Conservation (phyloP, 2,113 vertebrate species). For the Lophius piscatorius region DNA sequence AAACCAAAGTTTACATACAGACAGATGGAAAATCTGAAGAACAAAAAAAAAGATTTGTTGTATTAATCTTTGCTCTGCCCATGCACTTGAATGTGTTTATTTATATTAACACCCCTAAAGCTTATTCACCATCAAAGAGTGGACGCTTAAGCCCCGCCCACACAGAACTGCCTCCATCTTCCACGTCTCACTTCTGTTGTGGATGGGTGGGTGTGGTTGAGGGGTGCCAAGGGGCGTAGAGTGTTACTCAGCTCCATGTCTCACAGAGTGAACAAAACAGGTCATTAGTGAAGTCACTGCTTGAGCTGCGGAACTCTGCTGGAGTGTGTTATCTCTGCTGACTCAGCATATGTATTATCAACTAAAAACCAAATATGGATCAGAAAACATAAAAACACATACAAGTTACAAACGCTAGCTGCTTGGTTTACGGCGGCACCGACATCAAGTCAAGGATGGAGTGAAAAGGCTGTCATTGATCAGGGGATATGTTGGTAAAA, state of each 20-base stretch:
- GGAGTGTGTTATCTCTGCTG: conserved; percentile 27
- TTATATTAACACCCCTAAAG: conserved; percentile 16
- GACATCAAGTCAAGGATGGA: too few relatives aligned
- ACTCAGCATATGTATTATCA: conserved; percentile 17
- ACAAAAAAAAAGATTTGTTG: too few relatives aligned
- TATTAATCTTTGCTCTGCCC: neutral
- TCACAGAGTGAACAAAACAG: conserved; percentile 72
- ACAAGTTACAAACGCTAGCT: too few relatives aligned
- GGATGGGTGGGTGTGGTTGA: conserved; percentile 57
- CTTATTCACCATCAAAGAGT: conserved; percentile 5
- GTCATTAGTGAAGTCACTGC: conserved; percentile 68
- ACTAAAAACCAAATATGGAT: too few relatives aligned
- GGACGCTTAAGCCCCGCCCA: conserved; percentile 13
- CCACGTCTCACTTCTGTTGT: conserved; percentile 46
- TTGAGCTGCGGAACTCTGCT: conserved; percentile 72
- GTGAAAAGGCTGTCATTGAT: conserved; percentile 45
- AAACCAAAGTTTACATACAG: too few relatives aligned
- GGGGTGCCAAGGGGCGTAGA: conserved; percentile 19
- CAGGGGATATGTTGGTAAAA: too few relatives aligned
- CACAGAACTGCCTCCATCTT: conserved; percentile 53
- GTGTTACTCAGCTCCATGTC: conserved; percentile 49
- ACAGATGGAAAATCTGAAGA: too few relatives aligned
- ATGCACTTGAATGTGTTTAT: conserved; percentile 2
- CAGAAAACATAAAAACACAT: too few relatives aligned
- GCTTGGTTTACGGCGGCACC: too few relatives aligned